Evolutionary conservation across 2,888 invertebrate species (phyloP).

Genomic region (Dione vanillae): DNA sequence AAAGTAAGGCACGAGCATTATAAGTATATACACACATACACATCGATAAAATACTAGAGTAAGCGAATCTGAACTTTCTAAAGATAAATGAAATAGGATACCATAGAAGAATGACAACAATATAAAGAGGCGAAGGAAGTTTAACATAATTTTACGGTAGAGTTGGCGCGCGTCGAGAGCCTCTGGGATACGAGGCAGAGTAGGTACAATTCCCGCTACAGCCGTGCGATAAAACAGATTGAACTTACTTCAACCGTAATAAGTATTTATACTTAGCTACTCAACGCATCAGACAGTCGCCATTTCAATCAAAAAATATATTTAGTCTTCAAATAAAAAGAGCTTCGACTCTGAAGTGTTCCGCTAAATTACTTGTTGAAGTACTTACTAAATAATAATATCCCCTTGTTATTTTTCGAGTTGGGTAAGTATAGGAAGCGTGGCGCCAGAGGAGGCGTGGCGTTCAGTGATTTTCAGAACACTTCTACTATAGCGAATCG

Average conservation of each 20-base stretch:
- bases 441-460: slow-evolving; percentile 41
- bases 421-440: slow-evolving; percentile 30
- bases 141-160: slow-evolving; percentile 80
- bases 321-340: slow-evolving; percentile 50
- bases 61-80: slow-evolving; percentile 41
- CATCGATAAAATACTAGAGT: slow-evolving; percentile 7
- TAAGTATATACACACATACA: neutral
- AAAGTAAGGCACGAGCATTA: neutral
- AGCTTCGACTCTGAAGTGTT: slow-evolving; percentile 26
- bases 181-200: slow-evolving; percentile 65
- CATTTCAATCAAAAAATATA: slow-evolving; percentile 60
- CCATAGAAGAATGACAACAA: slow-evolving; percentile 61
- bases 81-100: slow-evolving; percentile 54
- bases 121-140: slow-evolving; percentile 68
- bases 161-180: slow-evolving; percentile 67
- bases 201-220: slow-evolving; percentile 70
- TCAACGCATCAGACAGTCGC: slow-evolving; percentile 58
- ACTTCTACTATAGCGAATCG: slow-evolving; percentile 36
- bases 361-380: slow-evolving; percentile 44
- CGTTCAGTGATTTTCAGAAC: slow-evolving; percentile 37
- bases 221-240: slow-evolving; percentile 80
- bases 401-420: slow-evolving; percentile 31
- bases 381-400: slow-evolving; percentile 39
- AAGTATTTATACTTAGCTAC: slow-evolving; percentile 62
- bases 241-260: slow-evolving; percentile 76